phyloP scores from a whole-genome alignment of 2,888 invertebrate genomes.

The Dusona sp. region DNA sequence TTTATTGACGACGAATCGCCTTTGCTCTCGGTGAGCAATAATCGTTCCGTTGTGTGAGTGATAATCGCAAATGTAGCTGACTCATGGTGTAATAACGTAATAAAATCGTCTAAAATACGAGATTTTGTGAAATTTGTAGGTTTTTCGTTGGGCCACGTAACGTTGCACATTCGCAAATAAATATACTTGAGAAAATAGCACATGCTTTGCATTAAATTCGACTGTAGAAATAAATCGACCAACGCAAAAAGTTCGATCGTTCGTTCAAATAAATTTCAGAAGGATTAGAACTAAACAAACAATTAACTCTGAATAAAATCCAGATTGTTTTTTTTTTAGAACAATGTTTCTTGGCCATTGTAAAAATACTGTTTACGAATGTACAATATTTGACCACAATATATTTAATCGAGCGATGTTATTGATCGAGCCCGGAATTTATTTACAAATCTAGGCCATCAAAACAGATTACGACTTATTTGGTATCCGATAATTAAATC shows the following conservation, averaged over 20 bases:
- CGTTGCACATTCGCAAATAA: background rate
- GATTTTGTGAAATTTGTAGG: conserved; percentile 19
- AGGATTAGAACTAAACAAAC: background rate
- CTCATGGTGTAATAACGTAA: conserved; percentile 22
- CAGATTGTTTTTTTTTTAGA: no score
- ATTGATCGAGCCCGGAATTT: no score
- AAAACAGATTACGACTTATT: no score
- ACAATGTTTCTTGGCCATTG: no score
- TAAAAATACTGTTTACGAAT: no score
- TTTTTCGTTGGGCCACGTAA: background rate
- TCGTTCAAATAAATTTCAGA: background rate
- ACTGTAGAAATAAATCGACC: background rate
- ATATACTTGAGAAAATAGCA: background rate
- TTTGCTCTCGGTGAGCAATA: conserved; percentile 6
- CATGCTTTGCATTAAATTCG: background rate
- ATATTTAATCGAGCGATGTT: no score
- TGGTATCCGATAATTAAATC: no score
- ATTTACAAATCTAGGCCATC: no score
- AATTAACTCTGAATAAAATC: no score
- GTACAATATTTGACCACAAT: no score
- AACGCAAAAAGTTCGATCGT: background rate
- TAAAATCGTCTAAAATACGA: conserved; percentile 42
- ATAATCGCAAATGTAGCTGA: conserved; percentile 4
- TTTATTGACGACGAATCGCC: conserved; percentile 22
- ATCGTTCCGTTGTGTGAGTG: conserved; percentile 17